These are phyloP conservation scores for Decapterus maruadsi DNA, from an alignment of 2,797 vertebrate species.

Conservation along the genomic window DNA sequence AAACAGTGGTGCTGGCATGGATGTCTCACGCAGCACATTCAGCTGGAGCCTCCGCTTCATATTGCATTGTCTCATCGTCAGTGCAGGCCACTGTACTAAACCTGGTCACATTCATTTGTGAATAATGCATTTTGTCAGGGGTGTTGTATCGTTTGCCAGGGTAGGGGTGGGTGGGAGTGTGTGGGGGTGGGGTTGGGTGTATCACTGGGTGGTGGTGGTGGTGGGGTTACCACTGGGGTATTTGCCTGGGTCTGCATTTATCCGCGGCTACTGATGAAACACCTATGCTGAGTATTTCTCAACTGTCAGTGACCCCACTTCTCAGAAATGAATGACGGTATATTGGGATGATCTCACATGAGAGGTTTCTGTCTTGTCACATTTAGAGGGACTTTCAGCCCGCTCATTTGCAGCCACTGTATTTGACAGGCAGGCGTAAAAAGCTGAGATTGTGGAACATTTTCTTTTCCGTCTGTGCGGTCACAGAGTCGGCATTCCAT, in stretches of 20 bases:
- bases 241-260: slow-evolving; percentile 62
- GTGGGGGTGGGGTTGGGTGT: no score
- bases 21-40: slow-evolving; percentile 61
- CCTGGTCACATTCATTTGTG: slow-evolving; percentile 70
- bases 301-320: slow-evolving; percentile 75
- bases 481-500: slow-evolving; percentile 53
- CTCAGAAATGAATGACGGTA: slow-evolving; percentile 63
- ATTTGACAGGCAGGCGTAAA: slow-evolving; percentile 61
- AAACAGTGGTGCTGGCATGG: slow-evolving; percentile 57
- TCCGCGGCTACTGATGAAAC: slow-evolving; percentile 70
- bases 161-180: neutral
- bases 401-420: slow-evolving; percentile 43
- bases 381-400: slow-evolving; percentile 61
- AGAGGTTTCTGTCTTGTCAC: slow-evolving; percentile 68
- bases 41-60: slow-evolving; percentile 64
- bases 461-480: slow-evolving; percentile 57
- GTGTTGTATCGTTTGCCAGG: slow-evolving; percentile 54
- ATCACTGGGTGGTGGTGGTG: neutral
- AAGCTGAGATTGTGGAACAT: slow-evolving; percentile 59
- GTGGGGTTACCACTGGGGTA: slow-evolving; percentile 46
- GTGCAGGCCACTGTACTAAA: slow-evolving; percentile 61
- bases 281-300: slow-evolving; percentile 74
- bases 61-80: slow-evolving; percentile 65
- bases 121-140: slow-evolving; percentile 74
- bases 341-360: slow-evolving; percentile 66